Base-by-base conservation (phyloP, 2,797 vertebrate species). In the Pipistrellus pygmaeus region DNA sequence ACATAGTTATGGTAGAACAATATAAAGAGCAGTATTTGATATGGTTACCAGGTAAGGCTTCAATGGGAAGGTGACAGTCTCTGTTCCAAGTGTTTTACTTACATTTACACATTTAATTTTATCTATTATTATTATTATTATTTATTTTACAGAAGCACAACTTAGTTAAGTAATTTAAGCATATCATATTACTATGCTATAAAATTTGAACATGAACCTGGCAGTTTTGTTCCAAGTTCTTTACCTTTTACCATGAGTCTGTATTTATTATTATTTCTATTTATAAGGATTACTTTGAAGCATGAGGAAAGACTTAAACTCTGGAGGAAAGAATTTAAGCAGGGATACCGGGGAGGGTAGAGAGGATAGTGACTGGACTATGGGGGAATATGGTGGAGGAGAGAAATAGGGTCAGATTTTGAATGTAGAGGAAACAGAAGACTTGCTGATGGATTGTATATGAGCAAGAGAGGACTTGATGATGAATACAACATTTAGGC, bases 21-120 rank as follows among this genome's bases (percentile, higher is more conserved):
- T 85, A 57, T 66, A 82, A 81, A 4, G 12, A 75, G 25, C 44
- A 23, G 27, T 23, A 32, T 55, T 77, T 80, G 17, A 72, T 32
- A 46, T 27, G 9, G 14, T 32, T 35, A 5, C 55, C 51, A 44
- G 35, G 51, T 78, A 88, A 85, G 72, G 2, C 15, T 72, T 92
- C 5, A 25, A 3, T n/a, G 71, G 85, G n/a, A 73, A 81, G 18
- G 17, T 55, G 18, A 7, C 2, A 48, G 5, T 66, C 4, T 15
- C 11, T 55, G 2, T 81, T 64, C 64, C 20, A 93, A 85, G 3
- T 41, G 3, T 83, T 90, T 89, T 80, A 66, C 30, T 69, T 57
- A 44, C 27, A 57, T 83, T 83, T 72, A 60, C n/a, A 48, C 35
- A 73, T 75, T 89, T 83, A 44, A 72, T 86, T 83, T 95, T 73